Base-by-base conservation (phyloP, 2,888 invertebrate species). In the Deilephila porcellus region DNA sequence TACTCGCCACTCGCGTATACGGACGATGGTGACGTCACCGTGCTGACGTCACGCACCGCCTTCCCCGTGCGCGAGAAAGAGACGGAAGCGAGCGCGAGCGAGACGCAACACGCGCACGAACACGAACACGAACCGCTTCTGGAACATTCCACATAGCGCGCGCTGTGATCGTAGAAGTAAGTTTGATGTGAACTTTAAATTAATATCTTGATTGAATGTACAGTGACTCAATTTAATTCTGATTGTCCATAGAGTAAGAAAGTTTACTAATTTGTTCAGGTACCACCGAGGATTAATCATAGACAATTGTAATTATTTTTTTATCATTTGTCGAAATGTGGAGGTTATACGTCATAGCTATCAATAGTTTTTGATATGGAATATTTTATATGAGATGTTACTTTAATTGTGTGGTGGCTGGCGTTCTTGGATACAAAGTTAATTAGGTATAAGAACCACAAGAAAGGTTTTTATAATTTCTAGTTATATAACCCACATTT, bases 111-210 rank as follows among this genome's bases (percentile, higher is more conserved):
- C 56, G 63, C 53, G 60, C 70, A 60, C 67, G 82, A 80, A 59
- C 84, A 79, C 74, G 91, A 92, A 79, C 81, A 87, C 73, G 88
- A 90, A 75, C 86, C 92, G 29, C 87, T 94, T 60, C 87, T 94
- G 74, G 91, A 93, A 89, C 91, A 91, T 85, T 88, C 91, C 88
- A 91, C 92, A 85, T 92, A 93, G 86, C 89, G 83, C 82, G 82
- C 85, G 84, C 89, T 90, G 90, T 90, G 91, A 90, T 88, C 81
- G 76, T 90, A 89, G 88, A 85, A 80, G 87, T 90, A 88, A 90
- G 83, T 81, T 32, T 29, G 70, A 52, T 72, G 70, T 25, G 60
- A 45, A 72, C 53, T 71, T 20, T 72, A 73, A 70, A 60, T 71
- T 20, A 73, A 73, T 73, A 60, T 63, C 52, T 60, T 70, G 17